Evolutionary conservation across 2,113 vertebrate species (phyloP).

Genomic region (Capreolus pygargus): DNA sequence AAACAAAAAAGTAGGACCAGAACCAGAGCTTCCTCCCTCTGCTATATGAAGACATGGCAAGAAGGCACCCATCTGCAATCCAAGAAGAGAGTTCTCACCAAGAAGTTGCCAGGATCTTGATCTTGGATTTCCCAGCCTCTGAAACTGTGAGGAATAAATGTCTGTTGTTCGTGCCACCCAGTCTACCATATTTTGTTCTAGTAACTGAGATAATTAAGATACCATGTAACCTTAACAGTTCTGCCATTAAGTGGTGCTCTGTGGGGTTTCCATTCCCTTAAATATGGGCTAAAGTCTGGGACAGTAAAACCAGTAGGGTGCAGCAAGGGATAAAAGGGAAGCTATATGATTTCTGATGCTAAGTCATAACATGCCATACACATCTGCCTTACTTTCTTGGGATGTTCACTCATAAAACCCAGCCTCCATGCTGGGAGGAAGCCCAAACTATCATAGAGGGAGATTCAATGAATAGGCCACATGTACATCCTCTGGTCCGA

Average conservation of each 20-base stretch:
- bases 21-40: neutral
- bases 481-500: neutral
- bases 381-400: neutral
- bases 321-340: neutral
- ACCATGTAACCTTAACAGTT: neutral
- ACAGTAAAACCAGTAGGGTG: neutral
- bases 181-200: neutral
- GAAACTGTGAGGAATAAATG: neutral
- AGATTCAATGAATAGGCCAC: neutral
- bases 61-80: neutral
- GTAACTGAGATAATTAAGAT: neutral
- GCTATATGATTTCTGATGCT: neutral
- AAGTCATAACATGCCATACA: neutral
- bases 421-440: neutral
- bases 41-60: neutral
- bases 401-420: neutral
- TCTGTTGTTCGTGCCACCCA: neutral
- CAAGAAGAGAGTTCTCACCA: neutral
- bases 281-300: neutral
- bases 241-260: neutral
- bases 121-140: neutral
- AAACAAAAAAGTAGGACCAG: neutral
- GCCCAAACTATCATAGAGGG: neutral
- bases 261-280: neutral
- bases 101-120: neutral